Evolutionary conservation across 2,888 invertebrate species (phyloP).

Genomic region (Plagiodera versicolora): DNA sequence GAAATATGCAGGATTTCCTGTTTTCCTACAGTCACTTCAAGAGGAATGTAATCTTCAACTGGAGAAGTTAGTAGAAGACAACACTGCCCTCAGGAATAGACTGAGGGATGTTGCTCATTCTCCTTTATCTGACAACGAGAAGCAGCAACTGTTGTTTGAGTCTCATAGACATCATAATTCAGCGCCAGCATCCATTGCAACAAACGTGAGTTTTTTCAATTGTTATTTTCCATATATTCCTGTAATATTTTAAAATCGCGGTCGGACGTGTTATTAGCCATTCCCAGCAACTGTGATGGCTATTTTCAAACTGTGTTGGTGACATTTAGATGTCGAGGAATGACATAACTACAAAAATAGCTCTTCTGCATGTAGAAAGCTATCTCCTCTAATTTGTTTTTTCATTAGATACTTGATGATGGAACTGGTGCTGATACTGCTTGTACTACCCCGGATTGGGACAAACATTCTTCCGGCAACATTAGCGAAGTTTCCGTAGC

Average conservation of each 20-base stretch:
- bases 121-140: slow-evolving; percentile 80
- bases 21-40: slow-evolving; percentile 55
- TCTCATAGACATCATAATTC: slow-evolving; percentile 67
- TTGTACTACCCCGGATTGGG: slow-evolving; percentile 85
- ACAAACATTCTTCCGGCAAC: slow-evolving; percentile 85
- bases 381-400: slow-evolving; percentile 16
- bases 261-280: not conserved
- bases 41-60: slow-evolving; percentile 65
- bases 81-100: slow-evolving; percentile 72
- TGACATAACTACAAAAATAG: not conserved
- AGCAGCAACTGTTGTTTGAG: slow-evolving; percentile 77
- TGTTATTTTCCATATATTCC: no score
- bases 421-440: slow-evolving; percentile 59
- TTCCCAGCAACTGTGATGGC: not conserved
- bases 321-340: not conserved
- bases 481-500: slow-evolving; percentile 89
- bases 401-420: slow-evolving; percentile 43
- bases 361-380: no score
- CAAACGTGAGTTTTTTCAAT: slow-evolving; percentile 46
- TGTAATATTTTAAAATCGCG: no score
- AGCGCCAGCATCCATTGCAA: slow-evolving; percentile 77
- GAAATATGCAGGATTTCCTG: not conserved
- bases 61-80: slow-evolving; percentile 75
- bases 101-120: slow-evolving; percentile 80
- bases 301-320: not conserved